These are phyloP conservation scores for Macrotis lagotis DNA, from an alignment of 2,113 vertebrate genomes.

Conservation along the genomic window DNA sequence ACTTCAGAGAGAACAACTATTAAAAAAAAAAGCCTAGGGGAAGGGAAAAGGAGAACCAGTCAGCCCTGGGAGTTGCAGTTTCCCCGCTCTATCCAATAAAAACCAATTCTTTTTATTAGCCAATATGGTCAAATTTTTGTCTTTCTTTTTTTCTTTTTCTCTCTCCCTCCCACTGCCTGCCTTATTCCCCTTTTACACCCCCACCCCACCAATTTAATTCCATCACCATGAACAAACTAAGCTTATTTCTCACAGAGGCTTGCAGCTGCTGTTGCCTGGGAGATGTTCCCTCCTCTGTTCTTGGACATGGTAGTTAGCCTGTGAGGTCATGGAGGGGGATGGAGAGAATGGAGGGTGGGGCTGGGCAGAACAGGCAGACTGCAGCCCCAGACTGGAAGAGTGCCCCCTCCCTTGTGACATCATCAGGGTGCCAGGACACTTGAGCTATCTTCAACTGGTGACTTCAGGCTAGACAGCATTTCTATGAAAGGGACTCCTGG, in stretches of 20 bases:
- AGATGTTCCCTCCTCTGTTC: slow-evolving; percentile 47
- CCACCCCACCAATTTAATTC: slow-evolving; percentile 30
- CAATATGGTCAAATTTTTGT: slow-evolving; percentile 23
- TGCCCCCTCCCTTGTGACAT: not conserved
- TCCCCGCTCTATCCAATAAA: not conserved
- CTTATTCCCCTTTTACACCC: slow-evolving; percentile 14
- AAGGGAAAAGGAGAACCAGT: not conserved
- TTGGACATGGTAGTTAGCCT: slow-evolving; percentile 22
- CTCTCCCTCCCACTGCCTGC: not conserved
- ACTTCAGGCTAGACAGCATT: not conserved
- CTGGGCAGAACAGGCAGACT: not conserved
- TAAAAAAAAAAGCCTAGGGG: not conserved
- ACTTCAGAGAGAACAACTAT: not conserved
- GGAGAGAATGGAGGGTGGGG: not conserved
- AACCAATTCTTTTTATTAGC: not conserved
- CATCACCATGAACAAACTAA: slow-evolving; percentile 36
- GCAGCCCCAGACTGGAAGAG: not conserved
- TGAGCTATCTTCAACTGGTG: slow-evolving; percentile 21
- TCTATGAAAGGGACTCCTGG: not conserved
- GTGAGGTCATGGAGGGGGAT: slow-evolving; percentile 39
- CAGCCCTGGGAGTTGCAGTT: slow-evolving; percentile 12
- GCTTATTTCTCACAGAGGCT: slow-evolving; percentile 53
- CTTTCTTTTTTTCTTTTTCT: slow-evolving; percentile 15
- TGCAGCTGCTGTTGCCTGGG: slow-evolving; percentile 42
- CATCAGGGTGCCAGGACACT: not conserved